A percentile compares a stretch with the other conserved stretches of the same genome.
These are phyloP conservation scores for Drosophila aff. DNA, from an alignment of 1,140 invertebrate genomes.

Conservation along the genomic window DNA sequence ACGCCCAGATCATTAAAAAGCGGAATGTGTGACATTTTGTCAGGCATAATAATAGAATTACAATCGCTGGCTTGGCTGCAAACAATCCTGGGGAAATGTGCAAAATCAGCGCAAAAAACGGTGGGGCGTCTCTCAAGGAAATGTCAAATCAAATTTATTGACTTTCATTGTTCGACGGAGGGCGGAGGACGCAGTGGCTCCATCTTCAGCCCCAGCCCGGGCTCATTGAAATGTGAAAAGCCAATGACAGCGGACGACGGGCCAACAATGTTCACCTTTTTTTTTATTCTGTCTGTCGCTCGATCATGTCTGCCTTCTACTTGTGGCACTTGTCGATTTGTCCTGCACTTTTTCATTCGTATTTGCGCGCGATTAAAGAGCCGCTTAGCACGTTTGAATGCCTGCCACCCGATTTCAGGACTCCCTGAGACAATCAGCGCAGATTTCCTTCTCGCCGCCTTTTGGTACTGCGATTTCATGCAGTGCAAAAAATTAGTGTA, in stretches of 20 bases:
- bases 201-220: slow-evolving; percentile 28
- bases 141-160: slow-evolving; percentile 84
- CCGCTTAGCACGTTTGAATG: slow-evolving; percentile 57
- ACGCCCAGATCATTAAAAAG: slow-evolving; percentile 71
- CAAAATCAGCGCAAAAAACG: slow-evolving; percentile 66
- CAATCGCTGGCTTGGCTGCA: slow-evolving; percentile 59
- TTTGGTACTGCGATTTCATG: neutral
- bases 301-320: slow-evolving; percentile 33
- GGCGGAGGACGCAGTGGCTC: slow-evolving; percentile 36
- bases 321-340: slow-evolving; percentile 50
- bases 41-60: slow-evolving; percentile 77
- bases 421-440: slow-evolving; percentile 58
- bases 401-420: slow-evolving; percentile 14
- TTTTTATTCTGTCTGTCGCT: slow-evolving; percentile 6
- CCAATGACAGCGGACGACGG: slow-evolving; percentile 64
- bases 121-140: slow-evolving; percentile 46
- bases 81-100: slow-evolving; percentile 59
- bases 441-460: slow-evolving; percentile 23
- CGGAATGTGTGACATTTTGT: slow-evolving; percentile 72
- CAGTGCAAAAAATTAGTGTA: neutral
- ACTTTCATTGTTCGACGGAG: slow-evolving; percentile 73
- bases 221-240: slow-evolving; percentile 82
- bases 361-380: slow-evolving; percentile 75
- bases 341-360: slow-evolving; percentile 52
- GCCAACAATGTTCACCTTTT: slow-evolving; percentile 65